Evolutionary conservation across 2,888 invertebrate species (phyloP).

Genomic region (Tethea ocularis): DNA sequence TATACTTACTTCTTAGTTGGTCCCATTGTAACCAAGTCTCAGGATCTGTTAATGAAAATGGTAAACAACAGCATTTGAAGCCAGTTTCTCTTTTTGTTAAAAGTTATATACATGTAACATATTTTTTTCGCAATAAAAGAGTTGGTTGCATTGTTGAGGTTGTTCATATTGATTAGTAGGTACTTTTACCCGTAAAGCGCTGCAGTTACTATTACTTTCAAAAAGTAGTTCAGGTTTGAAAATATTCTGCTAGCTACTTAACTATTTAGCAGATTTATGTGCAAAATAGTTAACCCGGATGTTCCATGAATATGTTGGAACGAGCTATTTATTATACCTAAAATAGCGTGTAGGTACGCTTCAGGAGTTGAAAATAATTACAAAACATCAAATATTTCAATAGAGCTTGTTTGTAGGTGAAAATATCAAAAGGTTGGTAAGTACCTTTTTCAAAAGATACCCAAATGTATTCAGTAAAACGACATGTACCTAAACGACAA

Average conservation of each 20-base stretch:
- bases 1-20: too few relatives aligned
- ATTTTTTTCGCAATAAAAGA: too few relatives aligned
- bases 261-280: neutral
- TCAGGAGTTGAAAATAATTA: neutral
- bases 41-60: too few relatives aligned
- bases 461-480: neutral
- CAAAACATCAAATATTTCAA: neutral
- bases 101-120: too few relatives aligned
- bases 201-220: neutral
- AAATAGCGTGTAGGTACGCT: neutral
- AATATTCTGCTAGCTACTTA: neutral
- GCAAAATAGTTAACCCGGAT: neutral
- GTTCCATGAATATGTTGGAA: neutral
- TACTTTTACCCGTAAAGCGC: too few relatives aligned
- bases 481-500: neutral
- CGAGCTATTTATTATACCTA: neutral
- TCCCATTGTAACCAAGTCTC: too few relatives aligned
- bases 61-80: too few relatives aligned
- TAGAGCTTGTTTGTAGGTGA: neutral
- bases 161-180: too few relatives aligned
- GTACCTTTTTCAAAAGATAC: neutral
- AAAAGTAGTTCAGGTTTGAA: neutral
- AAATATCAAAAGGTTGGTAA: neutral
- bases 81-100: too few relatives aligned
- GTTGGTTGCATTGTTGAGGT: too few relatives aligned